Percentiles rank a stretch among this genome's conserved stretches.
phyloP scores from a whole-genome alignment of 2,113 vertebrate species.

The Manacus vitellinus region DNA sequence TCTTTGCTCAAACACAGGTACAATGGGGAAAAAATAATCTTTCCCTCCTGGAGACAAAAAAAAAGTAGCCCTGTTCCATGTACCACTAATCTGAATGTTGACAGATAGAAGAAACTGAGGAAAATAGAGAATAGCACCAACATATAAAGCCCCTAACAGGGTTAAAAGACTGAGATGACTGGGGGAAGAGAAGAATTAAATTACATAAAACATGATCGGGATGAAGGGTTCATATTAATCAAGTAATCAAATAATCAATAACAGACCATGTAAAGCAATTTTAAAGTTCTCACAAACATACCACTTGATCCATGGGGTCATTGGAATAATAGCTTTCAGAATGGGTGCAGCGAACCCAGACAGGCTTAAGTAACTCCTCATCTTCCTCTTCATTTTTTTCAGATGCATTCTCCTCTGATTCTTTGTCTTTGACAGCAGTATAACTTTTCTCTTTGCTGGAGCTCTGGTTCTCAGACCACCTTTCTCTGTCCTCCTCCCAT shows the following conservation, averaged over 20 bases:
- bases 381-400: slow-evolving; percentile 87
- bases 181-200: neutral
- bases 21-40: rapidly evolving
- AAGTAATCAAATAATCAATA: neutral
- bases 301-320: slow-evolving; percentile 99
- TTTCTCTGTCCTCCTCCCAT: slow-evolving; percentile 88
- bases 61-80: neutral
- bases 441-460: slow-evolving; percentile 75
- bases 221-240: neutral
- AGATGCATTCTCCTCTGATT: slow-evolving; percentile 71
- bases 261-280: neutral
- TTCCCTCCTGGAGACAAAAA: neutral
- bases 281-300: slow-evolving; percentile 58
- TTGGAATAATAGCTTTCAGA: slow-evolving; percentile 96
- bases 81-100: neutral
- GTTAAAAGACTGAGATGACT: neutral
- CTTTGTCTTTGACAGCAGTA: slow-evolving; percentile 76
- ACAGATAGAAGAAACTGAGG: neutral
- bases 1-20: neutral
- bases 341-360: slow-evolving; percentile 97
- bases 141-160: neutral
- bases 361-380: slow-evolving; percentile 89
- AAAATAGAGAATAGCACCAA: neutral
- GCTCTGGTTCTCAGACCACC: slow-evolving; percentile 74
- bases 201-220: neutral